Evolutionary conservation across 2,888 invertebrate genomes (phyloP), one percentile per base, ranked within the genome.

Genomic region (Chirona hameri): DNA sequence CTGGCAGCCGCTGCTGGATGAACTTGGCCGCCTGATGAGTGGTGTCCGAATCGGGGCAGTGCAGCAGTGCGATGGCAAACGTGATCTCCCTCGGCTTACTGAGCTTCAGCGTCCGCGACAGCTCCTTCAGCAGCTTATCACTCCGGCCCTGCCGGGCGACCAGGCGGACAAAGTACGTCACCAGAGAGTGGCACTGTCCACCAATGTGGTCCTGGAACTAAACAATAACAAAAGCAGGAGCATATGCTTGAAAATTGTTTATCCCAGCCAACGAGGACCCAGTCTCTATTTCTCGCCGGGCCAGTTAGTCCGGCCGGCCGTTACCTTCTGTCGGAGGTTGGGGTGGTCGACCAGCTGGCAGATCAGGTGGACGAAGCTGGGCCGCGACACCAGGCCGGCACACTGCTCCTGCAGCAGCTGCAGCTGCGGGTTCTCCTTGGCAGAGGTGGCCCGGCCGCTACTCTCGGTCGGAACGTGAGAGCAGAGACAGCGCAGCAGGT

Each of bases 401-500:
- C 94, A 92, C 90, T 96, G 93, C 90, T 94, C 91, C 88, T 92
- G 91, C 88, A 96, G 89, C 87, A 94, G 91, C 89, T 95, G 92
- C 88, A 92, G 90, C 91, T 94, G 91, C 84, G 88, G 89, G 85
- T 88, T 89, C 86, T 90, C 90, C 86, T 88, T 85, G 72, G 79
- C 18, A 39, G 39, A 39, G 52, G 52, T 52, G 52, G 52, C 1
- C 7, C 52, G 81, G 31, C 65, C 79, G 52, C 81, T 81, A 18
- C 91, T 90, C 93, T 91, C 95, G 94, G 89, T 96, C 93, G 88
- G 39, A 2, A 96, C 93, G 87, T 93, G 92, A 87, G 96, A 94
- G 90, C 97, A 94, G 89, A 98, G 92, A 91, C 95, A 95, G 91
- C 95, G 95, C 91, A 97, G 93, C 89, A 96, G 93, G 92, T 97